These are phyloP conservation scores for Trichosurus vulpecula DNA, from an alignment of 2,797 vertebrate species.

Conservation along the genomic window DNA sequence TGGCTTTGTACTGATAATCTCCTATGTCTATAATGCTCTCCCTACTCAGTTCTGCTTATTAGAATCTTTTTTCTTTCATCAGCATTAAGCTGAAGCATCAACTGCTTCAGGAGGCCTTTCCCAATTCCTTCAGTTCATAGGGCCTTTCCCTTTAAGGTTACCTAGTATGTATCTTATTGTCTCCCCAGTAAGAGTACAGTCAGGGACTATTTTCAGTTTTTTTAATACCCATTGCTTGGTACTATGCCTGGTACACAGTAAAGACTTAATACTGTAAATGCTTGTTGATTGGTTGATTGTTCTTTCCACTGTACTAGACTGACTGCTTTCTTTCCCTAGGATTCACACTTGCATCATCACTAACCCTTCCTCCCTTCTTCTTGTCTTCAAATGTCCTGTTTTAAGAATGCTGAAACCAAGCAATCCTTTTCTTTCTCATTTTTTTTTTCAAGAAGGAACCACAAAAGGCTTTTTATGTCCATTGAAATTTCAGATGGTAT, in stretches of 20 bases:
- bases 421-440: not conserved
- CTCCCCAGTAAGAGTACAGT: not conserved
- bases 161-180: not conserved
- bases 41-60: not conserved
- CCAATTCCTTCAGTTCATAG: not conserved
- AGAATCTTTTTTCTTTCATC: not conserved
- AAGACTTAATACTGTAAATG: not conserved
- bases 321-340: not conserved
- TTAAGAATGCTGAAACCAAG: not conserved
- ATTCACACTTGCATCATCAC: not conserved
- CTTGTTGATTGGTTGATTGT: not conserved
- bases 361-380: not conserved
- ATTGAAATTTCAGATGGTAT: conserved; percentile 45
- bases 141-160: not conserved
- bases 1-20: not conserved
- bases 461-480: conserved; percentile 25
- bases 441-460: not conserved
- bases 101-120: not conserved
- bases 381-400: not conserved
- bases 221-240: not conserved
- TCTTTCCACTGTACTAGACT: not conserved
- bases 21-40: not conserved
- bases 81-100: not conserved
- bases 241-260: not conserved
- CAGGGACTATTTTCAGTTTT: not conserved